Base-by-base conservation (phyloP, 2,113 vertebrate genomes). In the Sprattus sprattus region DNA sequence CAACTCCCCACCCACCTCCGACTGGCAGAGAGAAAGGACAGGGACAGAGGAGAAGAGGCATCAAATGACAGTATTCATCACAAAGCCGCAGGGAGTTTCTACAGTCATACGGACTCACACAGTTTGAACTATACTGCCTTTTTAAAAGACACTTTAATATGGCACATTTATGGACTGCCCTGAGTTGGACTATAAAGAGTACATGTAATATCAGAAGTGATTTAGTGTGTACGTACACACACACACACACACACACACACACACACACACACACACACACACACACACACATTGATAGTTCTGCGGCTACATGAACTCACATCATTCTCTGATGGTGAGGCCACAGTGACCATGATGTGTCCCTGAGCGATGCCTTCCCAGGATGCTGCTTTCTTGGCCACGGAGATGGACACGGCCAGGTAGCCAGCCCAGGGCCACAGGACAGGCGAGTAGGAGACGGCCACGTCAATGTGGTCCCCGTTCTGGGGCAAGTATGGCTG, bases 361-460 rank as follows among this genome's bases (percentile, higher is more conserved):
- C 98, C 98, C 90, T 99, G 98, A 7, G 98, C 97, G 2, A 98
- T 87, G 50, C 98, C 98, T 86, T 99, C 98, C 98, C 98, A 99
- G 0, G 97, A 97, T 0, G 97, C 96, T 0, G 98, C 98, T 91
- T 99, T 99, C 94, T 99, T 99, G 87, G 98, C 97, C 71, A 99
- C 98, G 3, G 98, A 98, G 91, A 99, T 98, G 85, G 97, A 99
- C 92, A 99, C 95, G 0, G 98, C 98, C n/a, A 99, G 93, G 90
- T 99, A 99, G 7, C 98, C 98, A 0, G 98, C 97, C 98, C 98
- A 99, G 7, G 98, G 98, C 98, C 98, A 99, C 45, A 99, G 90
- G 57, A 98, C 97, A 0, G 97, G 94, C 0, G 98, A 99, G 84
- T 98, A 98, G 3, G 98, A 99, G 82, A 99, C 94, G 0, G 98